Conservation (phyloP, 2,113 vertebrate genomes). For the Sminthopsis crassicaudata region DNA sequence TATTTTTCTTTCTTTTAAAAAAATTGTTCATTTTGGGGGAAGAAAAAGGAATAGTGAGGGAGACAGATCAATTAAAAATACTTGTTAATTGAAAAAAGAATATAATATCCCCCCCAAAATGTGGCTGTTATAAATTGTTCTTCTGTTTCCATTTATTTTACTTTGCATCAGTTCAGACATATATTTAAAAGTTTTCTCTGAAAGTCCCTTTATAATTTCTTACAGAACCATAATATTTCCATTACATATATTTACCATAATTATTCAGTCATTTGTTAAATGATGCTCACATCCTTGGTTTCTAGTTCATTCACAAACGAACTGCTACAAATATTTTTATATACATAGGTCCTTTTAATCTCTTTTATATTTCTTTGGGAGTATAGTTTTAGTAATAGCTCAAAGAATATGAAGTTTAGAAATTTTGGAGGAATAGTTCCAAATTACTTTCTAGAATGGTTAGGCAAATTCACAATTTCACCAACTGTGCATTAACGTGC, state of each 20-base stretch:
- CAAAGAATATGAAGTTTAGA: neutral
- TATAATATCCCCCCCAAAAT: neutral
- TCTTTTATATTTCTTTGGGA: no score
- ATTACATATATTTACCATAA: neutral
- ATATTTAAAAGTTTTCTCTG: neutral
- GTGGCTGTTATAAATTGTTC: neutral
- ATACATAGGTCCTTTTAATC: no score
- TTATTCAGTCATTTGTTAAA: neutral
- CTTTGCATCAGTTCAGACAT: neutral
- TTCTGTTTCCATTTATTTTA: neutral
- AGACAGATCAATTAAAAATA: neutral
- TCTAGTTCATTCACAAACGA: neutral
- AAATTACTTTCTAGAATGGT: neutral
- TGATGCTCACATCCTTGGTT: neutral
- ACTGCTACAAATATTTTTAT: no score
- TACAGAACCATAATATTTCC: neutral
- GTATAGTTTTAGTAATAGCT: neutral
- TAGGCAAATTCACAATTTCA: neutral
- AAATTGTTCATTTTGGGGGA: no score
- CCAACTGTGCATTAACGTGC: neutral
- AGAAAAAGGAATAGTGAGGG: neutral
- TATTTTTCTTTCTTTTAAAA: no score
- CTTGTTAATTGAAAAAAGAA: neutral
- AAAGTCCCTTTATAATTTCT: neutral
- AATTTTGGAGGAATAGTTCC: neutral